Evolutionary conservation across 1,140 invertebrate species (phyloP).

Genomic region (Drosophila bifasciata): DNA sequence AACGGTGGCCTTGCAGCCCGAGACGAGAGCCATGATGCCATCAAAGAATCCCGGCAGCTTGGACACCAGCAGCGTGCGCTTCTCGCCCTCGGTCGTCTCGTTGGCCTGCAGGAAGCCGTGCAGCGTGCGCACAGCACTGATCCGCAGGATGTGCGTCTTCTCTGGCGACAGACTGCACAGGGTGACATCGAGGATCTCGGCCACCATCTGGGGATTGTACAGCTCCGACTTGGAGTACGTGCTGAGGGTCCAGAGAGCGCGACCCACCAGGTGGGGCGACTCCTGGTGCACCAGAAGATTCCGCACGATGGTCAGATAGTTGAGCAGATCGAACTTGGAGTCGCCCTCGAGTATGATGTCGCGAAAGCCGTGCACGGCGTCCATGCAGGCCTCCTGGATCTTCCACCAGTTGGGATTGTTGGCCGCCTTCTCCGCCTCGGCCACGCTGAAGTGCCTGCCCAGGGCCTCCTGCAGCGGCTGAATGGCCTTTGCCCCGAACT

Average conservation of each 20-base stretch:
- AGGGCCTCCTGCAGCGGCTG: constrained; percentile 87
- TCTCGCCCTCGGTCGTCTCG: constrained; percentile 79
- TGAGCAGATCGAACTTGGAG: constrained; percentile 88
- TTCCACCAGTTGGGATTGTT: constrained; percentile 90
- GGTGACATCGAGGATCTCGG: constrained; percentile 73
- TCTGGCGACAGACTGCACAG: constrained; percentile 72
- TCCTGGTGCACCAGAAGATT: constrained; percentile 76
- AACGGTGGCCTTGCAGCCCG: constrained; percentile 86
- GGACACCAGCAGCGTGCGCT: constrained; percentile 63
- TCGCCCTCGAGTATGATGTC: constrained; percentile 86
- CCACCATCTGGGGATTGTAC: constrained; percentile 77
- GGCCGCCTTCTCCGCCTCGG: constrained; percentile 84
- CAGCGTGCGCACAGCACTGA: constrained; percentile 72
- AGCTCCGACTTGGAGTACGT: constrained; percentile 86
- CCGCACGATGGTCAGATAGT: constrained; percentile 87
- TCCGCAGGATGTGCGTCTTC: constrained; percentile 72
- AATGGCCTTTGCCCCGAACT: constrained; percentile 87
- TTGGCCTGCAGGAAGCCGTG: constrained; percentile 86
- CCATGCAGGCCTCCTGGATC: constrained; percentile 90
- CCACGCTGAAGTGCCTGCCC: constrained; percentile 87
- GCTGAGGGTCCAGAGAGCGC: constrained; percentile 90
- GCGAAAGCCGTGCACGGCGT: constrained; percentile 87
- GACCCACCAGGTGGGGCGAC: constrained; percentile 88
- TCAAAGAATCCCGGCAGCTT: constrained; percentile 75
- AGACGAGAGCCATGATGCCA: constrained; percentile 74